A percentile compares a stretch with the other conserved stretches of the same genome.
Conservation (phyloP, 35 echinoderm and acorn worm species). For the Heliocidaris tuberculata region DNA sequence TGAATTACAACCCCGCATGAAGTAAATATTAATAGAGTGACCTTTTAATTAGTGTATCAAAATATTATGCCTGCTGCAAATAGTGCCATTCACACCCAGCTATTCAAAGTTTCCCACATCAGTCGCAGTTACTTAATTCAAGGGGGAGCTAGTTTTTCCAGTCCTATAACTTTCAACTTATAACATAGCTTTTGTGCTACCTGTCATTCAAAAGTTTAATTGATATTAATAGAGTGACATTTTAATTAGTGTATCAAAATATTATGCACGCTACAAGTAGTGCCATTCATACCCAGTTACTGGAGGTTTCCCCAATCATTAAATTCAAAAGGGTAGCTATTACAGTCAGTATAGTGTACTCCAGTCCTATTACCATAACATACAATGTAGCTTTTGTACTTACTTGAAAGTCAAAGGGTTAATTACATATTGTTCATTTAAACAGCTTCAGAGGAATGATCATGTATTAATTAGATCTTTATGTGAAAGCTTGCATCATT, state of each 20-base stretch:
- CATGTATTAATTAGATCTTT: background rate
- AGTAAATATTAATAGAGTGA: constrained; percentile 18
- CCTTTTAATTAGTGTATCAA: background rate
- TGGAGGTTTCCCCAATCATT: background rate
- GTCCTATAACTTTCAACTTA: background rate
- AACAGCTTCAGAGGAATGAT: too few relatives aligned
- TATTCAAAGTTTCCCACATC: background rate
- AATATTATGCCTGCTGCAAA: background rate
- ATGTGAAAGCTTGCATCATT: background rate
- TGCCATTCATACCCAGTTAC: background rate
- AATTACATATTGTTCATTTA: too few relatives aligned
- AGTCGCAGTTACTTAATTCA: background rate
- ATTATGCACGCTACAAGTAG: background rate
- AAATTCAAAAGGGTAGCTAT: background rate
- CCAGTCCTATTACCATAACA: background rate
- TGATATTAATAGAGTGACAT: background rate
- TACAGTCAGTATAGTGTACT: background rate
- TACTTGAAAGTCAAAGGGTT: too few relatives aligned
- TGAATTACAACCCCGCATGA: background rate
- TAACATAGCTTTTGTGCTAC: too few relatives aligned
- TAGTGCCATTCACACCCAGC: background rate
- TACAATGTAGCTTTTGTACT: too few relatives aligned
- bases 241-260: constrained; percentile 4
- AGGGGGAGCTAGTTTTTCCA: background rate
- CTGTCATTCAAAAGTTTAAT: too few relatives aligned